Percentiles rank a stretch among this genome's conserved stretches.
Evolutionary conservation across 1,140 invertebrate species (phyloP).

Genomic region (Parasteatoda tepidariorum): DNA sequence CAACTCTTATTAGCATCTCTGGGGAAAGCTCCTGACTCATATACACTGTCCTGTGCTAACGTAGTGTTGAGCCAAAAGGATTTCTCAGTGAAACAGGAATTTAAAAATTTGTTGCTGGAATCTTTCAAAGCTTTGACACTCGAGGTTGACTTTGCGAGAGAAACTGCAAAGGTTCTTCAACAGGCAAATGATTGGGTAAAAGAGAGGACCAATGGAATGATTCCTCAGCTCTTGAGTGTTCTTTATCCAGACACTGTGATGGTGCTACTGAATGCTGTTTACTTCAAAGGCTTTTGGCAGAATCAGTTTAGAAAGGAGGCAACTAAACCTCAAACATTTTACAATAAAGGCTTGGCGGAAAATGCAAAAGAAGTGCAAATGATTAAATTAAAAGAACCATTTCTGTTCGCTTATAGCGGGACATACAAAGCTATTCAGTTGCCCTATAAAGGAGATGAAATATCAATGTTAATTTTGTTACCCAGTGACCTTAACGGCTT

Average conservation of each 20-base stretch:
- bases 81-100: constrained; percentile 24
- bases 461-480: constrained; percentile 67
- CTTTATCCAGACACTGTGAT: constrained; percentile 62
- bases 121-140: constrained; percentile 5
- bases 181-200: constrained; percentile 62
- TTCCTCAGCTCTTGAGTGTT: constrained; percentile 62
- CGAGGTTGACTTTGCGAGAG: constrained; percentile 30
- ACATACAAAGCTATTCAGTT: constrained; percentile 77
- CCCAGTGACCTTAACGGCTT: constrained; percentile 63
- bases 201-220: constrained; percentile 63
- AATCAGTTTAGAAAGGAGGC: constrained; percentile 48
- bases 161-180: neutral
- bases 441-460: constrained; percentile 74
- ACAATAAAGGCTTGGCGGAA: constrained; percentile 72
- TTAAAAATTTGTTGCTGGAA: neutral
- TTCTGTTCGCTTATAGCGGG: constrained; percentile 71
- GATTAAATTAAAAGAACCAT: constrained; percentile 85
- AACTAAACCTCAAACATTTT: constrained; percentile 61
- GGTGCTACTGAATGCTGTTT: constrained; percentile 66
- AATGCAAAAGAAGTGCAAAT: constrained; percentile 79
- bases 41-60: constrained; percentile 35
- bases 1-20: neutral
- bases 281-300: constrained; percentile 66
- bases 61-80: constrained; percentile 4
- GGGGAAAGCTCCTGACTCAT: neutral